Evolutionary conservation across 2,113 vertebrate genomes (phyloP).

Genomic region (Microcebus ravelobensis): DNA sequence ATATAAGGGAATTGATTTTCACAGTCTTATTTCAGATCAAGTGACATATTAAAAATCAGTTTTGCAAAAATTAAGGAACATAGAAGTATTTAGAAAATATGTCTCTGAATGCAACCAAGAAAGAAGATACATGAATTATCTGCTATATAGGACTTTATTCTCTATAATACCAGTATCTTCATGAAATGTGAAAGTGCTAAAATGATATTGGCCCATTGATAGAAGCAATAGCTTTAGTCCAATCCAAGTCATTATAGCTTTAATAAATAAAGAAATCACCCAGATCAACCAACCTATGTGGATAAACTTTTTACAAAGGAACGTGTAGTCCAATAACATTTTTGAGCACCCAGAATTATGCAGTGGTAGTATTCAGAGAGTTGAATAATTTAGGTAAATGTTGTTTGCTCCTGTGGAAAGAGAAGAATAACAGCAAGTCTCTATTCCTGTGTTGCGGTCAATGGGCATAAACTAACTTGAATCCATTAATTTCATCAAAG

Average conservation of each 20-base stretch:
- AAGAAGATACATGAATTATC: neutral
- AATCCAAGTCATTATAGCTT: neutral
- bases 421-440: neutral
- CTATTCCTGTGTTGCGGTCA: neutral
- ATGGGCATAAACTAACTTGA: neutral
- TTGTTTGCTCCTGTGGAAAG: neutral
- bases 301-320: neutral
- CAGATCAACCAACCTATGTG: neutral
- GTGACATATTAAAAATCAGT: neutral
- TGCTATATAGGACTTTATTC: neutral
- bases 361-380: neutral
- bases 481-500: neutral
- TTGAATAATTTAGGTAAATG: neutral
- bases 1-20: neutral
- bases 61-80: conserved; percentile 36
- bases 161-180: neutral
- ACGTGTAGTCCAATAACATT: neutral
- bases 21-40: neutral
- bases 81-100: conserved; percentile 6
- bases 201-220: neutral
- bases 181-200: neutral
- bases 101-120: neutral
- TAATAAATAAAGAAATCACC: conserved; percentile 1
- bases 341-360: neutral
- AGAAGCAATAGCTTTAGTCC: conserved; percentile 40